Conservation (phyloP, 2,888 invertebrate genomes). For the Germaria angustata region DNA sequence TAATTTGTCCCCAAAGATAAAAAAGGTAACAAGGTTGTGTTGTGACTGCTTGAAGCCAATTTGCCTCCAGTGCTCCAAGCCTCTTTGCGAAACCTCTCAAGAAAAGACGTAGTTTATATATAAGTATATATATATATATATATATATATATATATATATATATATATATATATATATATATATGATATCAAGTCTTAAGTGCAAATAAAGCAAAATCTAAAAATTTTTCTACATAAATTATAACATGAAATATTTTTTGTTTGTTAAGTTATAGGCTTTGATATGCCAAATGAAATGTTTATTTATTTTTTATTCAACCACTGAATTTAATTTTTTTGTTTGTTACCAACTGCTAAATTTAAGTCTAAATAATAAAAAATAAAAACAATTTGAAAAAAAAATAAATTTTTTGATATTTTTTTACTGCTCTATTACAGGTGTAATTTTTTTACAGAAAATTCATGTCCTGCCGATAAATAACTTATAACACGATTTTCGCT, state of each 20-base stretch:
- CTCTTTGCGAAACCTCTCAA: conserved; percentile 5
- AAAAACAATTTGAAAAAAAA: neutral
- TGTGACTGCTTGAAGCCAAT: conserved; percentile 2
- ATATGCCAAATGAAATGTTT: neutral
- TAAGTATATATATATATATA: too few species aligned
- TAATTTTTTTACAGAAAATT: neutral
- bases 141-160: too few species aligned
- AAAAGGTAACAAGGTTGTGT: conserved; percentile 4
- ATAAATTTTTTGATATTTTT: neutral
- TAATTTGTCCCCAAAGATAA: neutral
- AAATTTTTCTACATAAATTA: too few species aligned
- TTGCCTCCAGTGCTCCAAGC: conserved; percentile 14
- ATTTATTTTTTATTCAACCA: neutral
- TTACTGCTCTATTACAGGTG: neutral
- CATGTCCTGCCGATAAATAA: neutral
- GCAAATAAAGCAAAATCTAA: too few species aligned
- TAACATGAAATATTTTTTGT: neutral
- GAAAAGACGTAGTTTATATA: neutral
- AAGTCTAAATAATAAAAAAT: neutral
- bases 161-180: too few species aligned
- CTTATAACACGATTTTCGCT: neutral
- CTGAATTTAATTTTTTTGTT: neutral
- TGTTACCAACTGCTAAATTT: neutral
- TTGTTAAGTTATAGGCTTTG: neutral
- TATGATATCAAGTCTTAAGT: too few species aligned